Percentiles rank a stretch among this genome's conserved stretches.
Conservation (phyloP, 2,113 vertebrate species). For the Cavia aperea region DNA sequence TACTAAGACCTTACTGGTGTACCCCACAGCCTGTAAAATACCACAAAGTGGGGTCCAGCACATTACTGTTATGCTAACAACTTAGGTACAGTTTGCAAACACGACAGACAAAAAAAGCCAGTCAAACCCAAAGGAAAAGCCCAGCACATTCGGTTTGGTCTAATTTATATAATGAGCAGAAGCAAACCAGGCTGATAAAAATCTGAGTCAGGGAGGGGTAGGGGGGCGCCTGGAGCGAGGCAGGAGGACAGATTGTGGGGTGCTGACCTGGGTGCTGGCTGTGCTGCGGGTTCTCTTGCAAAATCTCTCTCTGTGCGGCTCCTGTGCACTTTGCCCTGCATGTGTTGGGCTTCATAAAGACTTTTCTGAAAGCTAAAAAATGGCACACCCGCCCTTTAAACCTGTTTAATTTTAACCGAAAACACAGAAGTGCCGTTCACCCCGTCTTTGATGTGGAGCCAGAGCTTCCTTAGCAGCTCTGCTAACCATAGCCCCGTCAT, state of each 20-base stretch:
- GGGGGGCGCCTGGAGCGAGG: not conserved
- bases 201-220: not conserved
- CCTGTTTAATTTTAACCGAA: conserved; percentile 70
- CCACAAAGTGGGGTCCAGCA: not conserved
- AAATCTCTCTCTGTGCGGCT: not conserved
- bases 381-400: conserved; percentile 51
- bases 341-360: conserved; percentile 47
- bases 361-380: conserved; percentile 54
- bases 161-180: not conserved
- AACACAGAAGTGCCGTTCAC: conserved; percentile 58
- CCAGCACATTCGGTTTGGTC: not conserved
- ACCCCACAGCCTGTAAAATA: not conserved
- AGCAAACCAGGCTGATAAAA: not conserved
- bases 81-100: not conserved
- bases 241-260: not conserved
- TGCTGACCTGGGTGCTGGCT: not conserved
- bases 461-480: conserved; percentile 52
- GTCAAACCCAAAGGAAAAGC: not conserved
- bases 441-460: conserved; percentile 64
- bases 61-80: not conserved
- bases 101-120: not conserved
- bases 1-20: not conserved
- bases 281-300: not conserved
- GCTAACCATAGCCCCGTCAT: conserved; percentile 50
- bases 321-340: not conserved